These are phyloP conservation scores for Lasaia peninsularis DNA, from an alignment of 1,140 invertebrate species.

Conservation along the genomic window DNA sequence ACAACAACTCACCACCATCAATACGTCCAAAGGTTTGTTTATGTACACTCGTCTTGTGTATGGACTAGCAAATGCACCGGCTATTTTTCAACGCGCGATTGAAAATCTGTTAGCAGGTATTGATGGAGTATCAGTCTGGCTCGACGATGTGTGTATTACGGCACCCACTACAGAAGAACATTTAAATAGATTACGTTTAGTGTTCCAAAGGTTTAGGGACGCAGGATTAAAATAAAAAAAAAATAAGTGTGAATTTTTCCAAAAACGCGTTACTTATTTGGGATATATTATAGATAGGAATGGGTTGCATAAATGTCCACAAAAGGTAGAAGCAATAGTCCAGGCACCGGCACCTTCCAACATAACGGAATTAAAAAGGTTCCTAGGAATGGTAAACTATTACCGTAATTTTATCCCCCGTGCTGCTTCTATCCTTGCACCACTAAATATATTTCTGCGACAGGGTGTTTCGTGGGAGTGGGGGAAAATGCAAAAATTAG, in stretches of 20 bases:
- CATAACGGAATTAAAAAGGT: slow-evolving; percentile 25
- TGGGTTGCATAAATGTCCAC: slow-evolving; percentile 23
- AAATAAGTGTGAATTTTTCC: not conserved
- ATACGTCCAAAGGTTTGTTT: slow-evolving; percentile 42
- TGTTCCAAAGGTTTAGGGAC: slow-evolving; percentile 14
- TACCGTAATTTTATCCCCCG: slow-evolving; percentile 56
- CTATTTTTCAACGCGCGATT: slow-evolving; percentile 39
- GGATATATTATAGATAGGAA: not conserved
- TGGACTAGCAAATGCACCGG: slow-evolving; percentile 37
- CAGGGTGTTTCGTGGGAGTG: slow-evolving; percentile 27
- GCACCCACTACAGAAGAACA: slow-evolving; percentile 9
- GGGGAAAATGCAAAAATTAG: slow-evolving; percentile 23
- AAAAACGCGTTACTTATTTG: slow-evolving; percentile 3
- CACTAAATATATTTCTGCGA: slow-evolving; percentile 41
- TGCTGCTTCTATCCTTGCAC: slow-evolving; percentile 42
- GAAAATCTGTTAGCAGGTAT: slow-evolving; percentile 37
- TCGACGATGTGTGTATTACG: slow-evolving; percentile 15
- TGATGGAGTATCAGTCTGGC: slow-evolving; percentile 24
- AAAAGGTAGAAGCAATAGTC: slow-evolving; percentile 28
- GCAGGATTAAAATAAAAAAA: not conserved
- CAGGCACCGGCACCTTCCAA: slow-evolving; percentile 22
- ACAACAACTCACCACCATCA: slow-evolving; percentile 34
- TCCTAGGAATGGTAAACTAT: slow-evolving; percentile 37
- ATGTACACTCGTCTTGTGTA: slow-evolving; percentile 36
- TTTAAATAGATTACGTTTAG: slow-evolving; percentile 2